phyloP scores from a whole-genome alignment of 2,888 invertebrate species.

The Heterodera filipjevi region DNA sequence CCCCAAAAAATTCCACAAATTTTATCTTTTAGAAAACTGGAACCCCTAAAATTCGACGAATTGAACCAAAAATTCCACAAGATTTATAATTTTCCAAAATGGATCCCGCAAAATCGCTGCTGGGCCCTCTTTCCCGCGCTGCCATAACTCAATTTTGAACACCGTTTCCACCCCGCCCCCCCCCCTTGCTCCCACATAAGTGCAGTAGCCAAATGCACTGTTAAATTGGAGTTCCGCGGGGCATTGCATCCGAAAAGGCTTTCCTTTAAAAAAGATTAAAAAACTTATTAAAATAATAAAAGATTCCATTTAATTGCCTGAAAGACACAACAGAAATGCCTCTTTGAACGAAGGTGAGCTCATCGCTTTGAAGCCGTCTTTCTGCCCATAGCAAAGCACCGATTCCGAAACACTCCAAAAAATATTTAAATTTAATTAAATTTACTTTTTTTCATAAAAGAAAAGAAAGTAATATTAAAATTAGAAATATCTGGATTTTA shows the following conservation, averaged over 20 bases:
- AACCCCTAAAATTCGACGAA: no score
- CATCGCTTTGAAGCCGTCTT: slow-evolving; percentile 52
- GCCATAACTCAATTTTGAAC: no score
- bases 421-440: background rate
- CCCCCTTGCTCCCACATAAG: slow-evolving; percentile 34
- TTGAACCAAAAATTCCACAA: no score
- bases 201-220: slow-evolving; percentile 49
- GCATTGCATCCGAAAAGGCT: slow-evolving; percentile 45
- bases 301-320: slow-evolving; percentile 37
- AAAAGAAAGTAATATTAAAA: no score
- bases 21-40: no score
- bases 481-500: no score
- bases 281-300: background rate
- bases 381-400: slow-evolving; percentile 48
- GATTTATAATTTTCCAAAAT: no score
- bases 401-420: slow-evolving; percentile 6
- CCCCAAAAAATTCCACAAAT: no score
- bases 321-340: slow-evolving; percentile 55
- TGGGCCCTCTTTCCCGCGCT: no score
- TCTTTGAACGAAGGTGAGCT: background rate
- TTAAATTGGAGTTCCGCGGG: slow-evolving; percentile 56
- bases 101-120: no score
- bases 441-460: no score
- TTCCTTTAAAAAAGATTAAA: slow-evolving; percentile 28
- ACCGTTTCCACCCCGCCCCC: no score